phyloP scores from a whole-genome alignment of 2,797 vertebrate species.

The Glossophaga mutica region DNA sequence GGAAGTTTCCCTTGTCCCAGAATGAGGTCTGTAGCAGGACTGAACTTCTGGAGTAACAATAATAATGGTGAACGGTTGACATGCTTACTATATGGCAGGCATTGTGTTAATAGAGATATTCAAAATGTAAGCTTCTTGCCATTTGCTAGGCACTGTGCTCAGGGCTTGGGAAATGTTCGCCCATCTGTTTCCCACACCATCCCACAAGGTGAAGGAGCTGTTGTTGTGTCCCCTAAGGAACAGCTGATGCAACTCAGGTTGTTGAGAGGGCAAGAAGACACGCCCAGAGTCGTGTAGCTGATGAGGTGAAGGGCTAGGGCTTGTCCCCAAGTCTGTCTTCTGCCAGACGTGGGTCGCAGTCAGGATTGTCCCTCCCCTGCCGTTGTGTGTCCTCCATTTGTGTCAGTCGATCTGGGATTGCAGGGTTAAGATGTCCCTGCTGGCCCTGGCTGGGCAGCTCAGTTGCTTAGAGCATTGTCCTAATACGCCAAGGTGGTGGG shows the following conservation, averaged over 20 bases:
- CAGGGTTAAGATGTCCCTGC: background rate
- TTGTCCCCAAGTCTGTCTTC: background rate
- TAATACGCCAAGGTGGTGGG: background rate
- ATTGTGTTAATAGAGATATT: background rate
- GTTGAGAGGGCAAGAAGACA: background rate
- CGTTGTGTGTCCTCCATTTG: background rate
- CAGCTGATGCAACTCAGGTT: background rate
- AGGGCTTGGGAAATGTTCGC: background rate
- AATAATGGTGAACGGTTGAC: fast-evolving
- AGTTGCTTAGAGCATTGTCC: background rate
- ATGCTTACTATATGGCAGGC: background rate
- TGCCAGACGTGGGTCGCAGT: background rate
- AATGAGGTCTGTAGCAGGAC: background rate
- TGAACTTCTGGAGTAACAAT: background rate
- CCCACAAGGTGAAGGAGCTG: background rate
- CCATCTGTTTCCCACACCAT: background rate
- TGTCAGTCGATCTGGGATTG: background rate
- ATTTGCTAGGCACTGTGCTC: fast-evolving
- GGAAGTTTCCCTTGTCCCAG: background rate
- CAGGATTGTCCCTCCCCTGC: fast-evolving
- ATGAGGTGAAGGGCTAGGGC: background rate
- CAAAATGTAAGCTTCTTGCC: background rate
- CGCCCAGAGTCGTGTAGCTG: background rate
- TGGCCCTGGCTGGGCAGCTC: background rate
- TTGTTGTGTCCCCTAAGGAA: fast-evolving